Conservation (phyloP, 2,797 vertebrate genomes). For the Percopsis omiscomaycus region DNA sequence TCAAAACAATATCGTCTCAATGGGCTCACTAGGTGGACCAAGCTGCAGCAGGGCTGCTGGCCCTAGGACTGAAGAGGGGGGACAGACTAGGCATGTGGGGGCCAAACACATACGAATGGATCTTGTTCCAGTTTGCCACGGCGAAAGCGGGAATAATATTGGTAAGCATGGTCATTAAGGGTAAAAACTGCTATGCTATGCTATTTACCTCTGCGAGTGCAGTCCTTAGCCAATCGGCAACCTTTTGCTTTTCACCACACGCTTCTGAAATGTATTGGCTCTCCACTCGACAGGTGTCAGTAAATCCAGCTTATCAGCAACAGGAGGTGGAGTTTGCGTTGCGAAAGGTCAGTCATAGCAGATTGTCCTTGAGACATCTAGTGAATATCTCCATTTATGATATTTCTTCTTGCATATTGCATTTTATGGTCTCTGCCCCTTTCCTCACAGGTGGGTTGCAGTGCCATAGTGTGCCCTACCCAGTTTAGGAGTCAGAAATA, state of each 20-base stretch:
- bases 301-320: conserved; percentile 91
- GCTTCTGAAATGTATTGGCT: background rate
- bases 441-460: conserved; percentile 84
- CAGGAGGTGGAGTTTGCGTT: conserved; percentile 84
- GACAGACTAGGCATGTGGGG: conserved; percentile 93
- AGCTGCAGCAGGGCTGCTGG: conserved; percentile 88
- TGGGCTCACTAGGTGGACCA: conserved; percentile 81
- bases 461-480: conserved; percentile 85
- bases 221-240: background rate
- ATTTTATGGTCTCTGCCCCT: conserved; percentile 6
- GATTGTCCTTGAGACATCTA: background rate
- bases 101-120: conserved; percentile 91
- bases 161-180: conserved; percentile 77
- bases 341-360: conserved; percentile 74
- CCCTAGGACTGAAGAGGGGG: conserved; percentile 84
- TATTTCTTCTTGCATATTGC: background rate
- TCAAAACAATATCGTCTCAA: background rate
- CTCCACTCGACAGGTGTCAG: conserved; percentile 77
- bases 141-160: conserved; percentile 91
- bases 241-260: background rate
- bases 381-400: background rate
- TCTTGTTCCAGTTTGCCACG: conserved; percentile 88
- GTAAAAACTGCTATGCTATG: background rate
- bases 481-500: conserved; percentile 89
- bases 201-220: no score